Evolutionary conservation across 1,140 invertebrate species (phyloP), one percentile per base, ranked within the genome.

Genomic region (Drosophila hydei): DNA sequence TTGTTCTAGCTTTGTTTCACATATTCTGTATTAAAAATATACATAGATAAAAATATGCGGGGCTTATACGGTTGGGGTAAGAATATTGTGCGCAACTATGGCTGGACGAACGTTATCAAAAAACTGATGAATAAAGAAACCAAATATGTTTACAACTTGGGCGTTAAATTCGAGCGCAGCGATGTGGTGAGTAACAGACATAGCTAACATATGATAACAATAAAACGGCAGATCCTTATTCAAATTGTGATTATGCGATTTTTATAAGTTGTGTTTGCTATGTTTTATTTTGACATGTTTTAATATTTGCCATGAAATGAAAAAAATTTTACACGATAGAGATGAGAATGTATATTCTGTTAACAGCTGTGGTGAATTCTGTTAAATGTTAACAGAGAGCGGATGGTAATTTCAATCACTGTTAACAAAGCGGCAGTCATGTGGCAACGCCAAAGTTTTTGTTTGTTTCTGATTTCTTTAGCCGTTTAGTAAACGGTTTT

Each of bases 91-190:
- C 63, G 74, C 4, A 52, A 62, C 14, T 85, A 69, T 47, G 60
- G 74, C 0, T 65, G 77, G 50, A 54, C 62, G 23, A 45, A 74
- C 23, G 50, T 70, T 0, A 25, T 89, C 4, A 74, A 43, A 3
- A 79, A 71, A 9, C 18, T 89, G 3, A 33, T 84, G 30, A 72
- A 78, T 11, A 73, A 61, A 11, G 65, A 52, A 11, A 51, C 40
- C 4, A 55, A 87, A 52, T 68, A 79, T 62, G 77, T 90, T n/a
- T 90, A 90, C 60, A 90, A 90, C 18, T 61, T 89, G 6, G 84
- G 89, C 7, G 75, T 64, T 19, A 76, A 63, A 23, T 90, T 90
- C 16, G 89, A 90, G 19, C 36, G 77, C 1, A 43, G 54, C 16
- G 74, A 90, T 61, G 89, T 90, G 81, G 89, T 90, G 51, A 88